Evolutionary conservation across 2,113 vertebrate genomes (phyloP), one percentile per base, ranked within the genome.

Genomic region (Sphyrna mokarran): DNA sequence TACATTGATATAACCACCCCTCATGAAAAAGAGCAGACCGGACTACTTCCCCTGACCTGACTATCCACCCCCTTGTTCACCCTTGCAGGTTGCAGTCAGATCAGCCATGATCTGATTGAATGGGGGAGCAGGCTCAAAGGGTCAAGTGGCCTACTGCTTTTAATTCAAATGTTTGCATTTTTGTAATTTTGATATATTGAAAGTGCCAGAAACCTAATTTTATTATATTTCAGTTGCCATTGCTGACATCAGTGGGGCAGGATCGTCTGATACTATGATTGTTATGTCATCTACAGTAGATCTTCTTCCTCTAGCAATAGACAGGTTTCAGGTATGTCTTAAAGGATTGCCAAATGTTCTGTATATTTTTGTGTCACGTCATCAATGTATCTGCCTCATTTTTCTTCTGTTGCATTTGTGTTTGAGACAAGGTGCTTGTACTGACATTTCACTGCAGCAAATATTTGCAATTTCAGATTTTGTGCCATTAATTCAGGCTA

Each of bases 271-370:
- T 70, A 43, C 63, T 26, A 94, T 94, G 37, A 11, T 70, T 94
- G 91, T 94, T 33, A 90, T 90, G n/a, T 94, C 91, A 3, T 94
- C 91, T 11, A 37, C 63, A 69, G 61, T 94, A 37, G n/a, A 69
- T 94, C 66, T 43, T 68, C 66, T 68, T 69, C 91, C 91, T 69
- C n/a, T 70, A 6, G 37, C 91, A 94, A 94, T 69, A 69, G 37
- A 69, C 20, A 9, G 22, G 61, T 70, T 70, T 94, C 66, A 94
- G 91, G 91, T 94, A 43, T 94, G 91, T 69, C 1, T 68, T 37
- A 93, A 68, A 93, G 29, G 7, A 37, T 91, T 91, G 14, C 33
- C 33, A 18, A 22, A 66, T 70, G n/a, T 94, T 94, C 61, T 33
- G 23, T 14, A 54, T 33, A 58, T 89, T 58, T 29, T 29, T 90